These are phyloP conservation scores for Tetheella fluctuosa DNA, from an alignment of 2,888 invertebrate species.

Conservation along the genomic window DNA sequence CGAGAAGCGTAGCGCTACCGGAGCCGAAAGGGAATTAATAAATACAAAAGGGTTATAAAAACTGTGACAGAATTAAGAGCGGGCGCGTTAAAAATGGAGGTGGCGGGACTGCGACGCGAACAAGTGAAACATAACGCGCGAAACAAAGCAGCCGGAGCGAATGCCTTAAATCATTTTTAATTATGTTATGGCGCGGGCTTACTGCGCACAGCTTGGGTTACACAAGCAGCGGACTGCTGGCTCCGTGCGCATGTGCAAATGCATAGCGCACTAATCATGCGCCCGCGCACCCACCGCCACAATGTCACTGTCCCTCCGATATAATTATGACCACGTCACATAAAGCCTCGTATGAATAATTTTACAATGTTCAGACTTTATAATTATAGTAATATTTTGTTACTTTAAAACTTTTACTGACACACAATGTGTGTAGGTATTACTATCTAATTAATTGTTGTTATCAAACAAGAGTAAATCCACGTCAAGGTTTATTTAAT, in stretches of 20 bases:
- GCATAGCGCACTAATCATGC: constrained; percentile 33
- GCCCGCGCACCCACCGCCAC: constrained; percentile 26
- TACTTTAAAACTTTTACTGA: too few species aligned
- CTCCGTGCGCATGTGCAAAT: constrained; percentile 21
- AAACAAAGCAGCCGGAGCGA: constrained; percentile 85
- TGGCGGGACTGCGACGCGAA: constrained; percentile 75
- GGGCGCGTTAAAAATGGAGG: constrained; percentile 77
- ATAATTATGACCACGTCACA: constrained; percentile 47
- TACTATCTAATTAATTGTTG: too few species aligned
- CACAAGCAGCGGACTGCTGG: constrained; percentile 49
- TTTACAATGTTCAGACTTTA: constrained; percentile 14
- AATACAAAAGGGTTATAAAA: constrained; percentile 83
- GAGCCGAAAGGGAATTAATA: constrained; percentile 81
- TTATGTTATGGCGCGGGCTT: constrained; percentile 81
- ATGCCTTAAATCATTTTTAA: constrained; percentile 85
- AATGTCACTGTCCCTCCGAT: constrained; percentile 55
- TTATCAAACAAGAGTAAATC: too few species aligned
- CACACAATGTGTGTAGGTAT: too few species aligned
- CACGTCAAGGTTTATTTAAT: not conserved
- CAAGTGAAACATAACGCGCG: constrained; percentile 84
- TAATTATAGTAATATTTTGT: not conserved
- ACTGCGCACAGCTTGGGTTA: constrained; percentile 66
- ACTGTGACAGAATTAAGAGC: constrained; percentile 83
- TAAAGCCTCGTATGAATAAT: constrained; percentile 31
- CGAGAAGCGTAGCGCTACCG: constrained; percentile 82